Base-by-base conservation (phyloP, 2,797 vertebrate species). In the Steatocranus sp. region DNA sequence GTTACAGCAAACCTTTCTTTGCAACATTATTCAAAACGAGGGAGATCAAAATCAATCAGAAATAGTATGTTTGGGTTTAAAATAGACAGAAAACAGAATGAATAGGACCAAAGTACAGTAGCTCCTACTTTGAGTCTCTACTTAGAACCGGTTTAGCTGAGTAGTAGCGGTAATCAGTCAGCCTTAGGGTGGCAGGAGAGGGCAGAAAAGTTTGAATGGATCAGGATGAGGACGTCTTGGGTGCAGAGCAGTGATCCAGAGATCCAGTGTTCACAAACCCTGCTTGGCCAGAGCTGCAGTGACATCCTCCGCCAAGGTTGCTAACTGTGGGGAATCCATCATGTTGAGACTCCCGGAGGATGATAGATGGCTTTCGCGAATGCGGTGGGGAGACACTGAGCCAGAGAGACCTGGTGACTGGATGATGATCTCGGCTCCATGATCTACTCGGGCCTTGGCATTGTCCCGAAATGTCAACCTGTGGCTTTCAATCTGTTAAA, bases 311-410 rank as follows among this genome's bases (percentile, higher is more conserved):
- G 98, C 98, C 32, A 99, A 96, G 54, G 98, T 99, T 18, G 98
- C 97, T 78, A 99, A 96, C 96, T 98, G 98, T 32, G 98, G 98
- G 0, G 98, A 99, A 86, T 99, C 99, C 20, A 97, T 96, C 94
- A 99, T 95, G 96, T 99, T 99, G 95, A 99, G 97, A 91, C 98
- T 99, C 92, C 98, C 98, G 4, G 98, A 98, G 75, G 99, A 99
- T 0, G 98, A 99, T 84, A 99, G 97, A 1, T 99, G 98, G 96
- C 98, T 99, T 92, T 93, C 94, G 34, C 90, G 86, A 10, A 97
- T 97, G 23, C 96, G 96, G n/a, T 97, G 97, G 2, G 98, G 98
- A 0, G 99, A 99, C 25, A 96, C 96, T 20, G 96, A 93, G 6
- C 97, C 97, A 10, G 98, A 99, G 87, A 95, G 91, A 86, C 97